Percentiles rank a stretch among this genome's conserved stretches.
These are phyloP conservation scores for Pseudopleuronectes americanus DNA, from an alignment of 2,797 vertebrate species.

Conservation along the genomic window DNA sequence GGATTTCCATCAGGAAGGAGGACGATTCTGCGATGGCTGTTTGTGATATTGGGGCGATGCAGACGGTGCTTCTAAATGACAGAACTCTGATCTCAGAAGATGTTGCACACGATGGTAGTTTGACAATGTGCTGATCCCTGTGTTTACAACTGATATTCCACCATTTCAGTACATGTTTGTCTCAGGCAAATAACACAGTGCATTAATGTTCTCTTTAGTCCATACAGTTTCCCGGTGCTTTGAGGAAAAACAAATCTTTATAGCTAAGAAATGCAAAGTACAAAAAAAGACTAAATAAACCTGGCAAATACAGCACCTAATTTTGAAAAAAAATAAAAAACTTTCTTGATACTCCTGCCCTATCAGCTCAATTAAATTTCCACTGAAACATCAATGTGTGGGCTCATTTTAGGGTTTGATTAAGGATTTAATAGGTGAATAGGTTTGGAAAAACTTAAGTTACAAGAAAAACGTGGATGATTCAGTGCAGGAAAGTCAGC, in stretches of 20 bases:
- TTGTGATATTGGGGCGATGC: conserved; percentile 9
- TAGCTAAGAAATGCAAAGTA: conserved; percentile 16
- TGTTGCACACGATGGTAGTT: neutral
- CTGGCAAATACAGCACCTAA: conserved; percentile 30
- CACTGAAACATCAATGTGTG: neutral
- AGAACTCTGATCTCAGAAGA: conserved; percentile 4
- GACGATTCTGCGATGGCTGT: conserved; percentile 24
- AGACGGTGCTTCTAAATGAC: conserved; percentile 26
- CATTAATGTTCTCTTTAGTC: neutral
- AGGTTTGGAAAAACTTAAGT: conserved; percentile 1
- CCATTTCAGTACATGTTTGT: conserved; percentile 17
- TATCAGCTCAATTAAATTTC: conserved; percentile 21
- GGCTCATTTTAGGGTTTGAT: conserved; percentile 16
- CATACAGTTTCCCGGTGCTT: conserved; percentile 8
- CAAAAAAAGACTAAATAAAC: conserved; percentile 30
- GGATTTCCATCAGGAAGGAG: conserved; percentile 29
- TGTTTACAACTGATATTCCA: neutral
- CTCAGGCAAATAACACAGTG: conserved; percentile 3
- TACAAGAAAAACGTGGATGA: neutral
- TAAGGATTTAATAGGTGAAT: conserved; percentile 9
- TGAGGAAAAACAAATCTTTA: conserved; percentile 30
- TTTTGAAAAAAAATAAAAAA: conserved; percentile 42
- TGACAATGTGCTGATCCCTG: neutral
- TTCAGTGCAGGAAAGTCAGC: neutral
- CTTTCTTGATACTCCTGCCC: conserved; percentile 32